Conservation (phyloP, 2,888 invertebrate species). For the Magallana nippona region DNA sequence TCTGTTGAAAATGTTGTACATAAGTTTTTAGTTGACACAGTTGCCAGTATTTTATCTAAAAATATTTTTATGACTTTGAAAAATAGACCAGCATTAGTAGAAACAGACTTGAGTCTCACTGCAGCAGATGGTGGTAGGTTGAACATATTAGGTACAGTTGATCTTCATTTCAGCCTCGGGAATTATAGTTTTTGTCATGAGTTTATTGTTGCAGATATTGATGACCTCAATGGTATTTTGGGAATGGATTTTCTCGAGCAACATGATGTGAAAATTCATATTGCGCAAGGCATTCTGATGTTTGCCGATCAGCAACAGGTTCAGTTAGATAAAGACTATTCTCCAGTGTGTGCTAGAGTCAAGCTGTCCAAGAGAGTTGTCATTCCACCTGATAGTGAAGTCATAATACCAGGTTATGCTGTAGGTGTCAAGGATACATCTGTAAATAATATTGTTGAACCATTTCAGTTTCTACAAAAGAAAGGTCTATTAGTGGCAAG, state of each 20-base stretch:
- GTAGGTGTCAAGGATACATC: background rate
- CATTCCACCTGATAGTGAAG: background rate
- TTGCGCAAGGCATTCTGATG: constrained; percentile 2
- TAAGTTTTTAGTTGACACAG: constrained; percentile 26
- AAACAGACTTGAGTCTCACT: background rate
- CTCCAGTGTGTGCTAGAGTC: background rate
- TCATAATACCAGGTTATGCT: background rate
- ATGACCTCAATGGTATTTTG: constrained; percentile 22
- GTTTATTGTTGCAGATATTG: constrained; percentile 20
- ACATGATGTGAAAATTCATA: constrained; percentile 8
- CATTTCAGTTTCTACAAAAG: background rate
- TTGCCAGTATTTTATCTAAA: constrained; percentile 38
- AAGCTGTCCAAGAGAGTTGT: background rate
- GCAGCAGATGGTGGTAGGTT: constrained; percentile 22
- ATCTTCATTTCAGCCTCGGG: no score
- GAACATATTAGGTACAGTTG: constrained; percentile 33
- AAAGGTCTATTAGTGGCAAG: background rate
- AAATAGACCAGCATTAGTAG: background rate
- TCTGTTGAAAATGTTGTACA: background rate
- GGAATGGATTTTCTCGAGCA: constrained; percentile 32
- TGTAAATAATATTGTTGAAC: background rate
- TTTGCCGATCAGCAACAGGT: background rate
- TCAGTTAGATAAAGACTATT: background rate
- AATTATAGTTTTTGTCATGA: constrained; percentile 1
- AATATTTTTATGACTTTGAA: constrained; percentile 9